These are phyloP conservation scores for Pollachius pollachius DNA, from an alignment of 2,113 vertebrate genomes.

Conservation along the genomic window DNA sequence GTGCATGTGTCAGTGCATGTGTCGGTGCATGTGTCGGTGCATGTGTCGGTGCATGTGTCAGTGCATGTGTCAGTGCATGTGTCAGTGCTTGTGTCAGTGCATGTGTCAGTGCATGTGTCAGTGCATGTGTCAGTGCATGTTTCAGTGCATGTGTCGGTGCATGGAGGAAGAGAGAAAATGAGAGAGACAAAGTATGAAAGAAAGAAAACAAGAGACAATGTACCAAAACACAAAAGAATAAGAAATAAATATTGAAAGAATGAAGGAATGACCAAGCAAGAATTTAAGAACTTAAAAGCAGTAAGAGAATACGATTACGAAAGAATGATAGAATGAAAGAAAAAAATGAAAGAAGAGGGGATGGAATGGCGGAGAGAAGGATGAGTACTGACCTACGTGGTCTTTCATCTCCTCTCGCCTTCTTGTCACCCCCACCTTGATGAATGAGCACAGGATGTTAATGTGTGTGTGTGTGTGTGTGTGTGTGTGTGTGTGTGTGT, in stretches of 20 bases:
- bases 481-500: background rate
- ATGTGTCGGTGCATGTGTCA: too few species aligned
- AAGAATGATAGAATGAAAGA: background rate
- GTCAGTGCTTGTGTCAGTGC: slow-evolving; percentile 7
- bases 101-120: background rate
- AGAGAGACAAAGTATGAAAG: too few species aligned
- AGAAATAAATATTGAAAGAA: too few species aligned
- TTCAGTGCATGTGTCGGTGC: too few species aligned
- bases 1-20: too few species aligned
- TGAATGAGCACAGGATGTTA: slow-evolving; percentile 18
- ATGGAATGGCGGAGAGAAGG: slow-evolving; percentile 9
- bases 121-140: slow-evolving; percentile 4
- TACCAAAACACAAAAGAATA: too few species aligned
- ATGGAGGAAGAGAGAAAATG: too few species aligned
- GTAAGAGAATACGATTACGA: too few species aligned
- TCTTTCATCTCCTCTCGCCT: slow-evolving; percentile 19
- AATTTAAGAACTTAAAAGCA: too few species aligned
- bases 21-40: too few species aligned
- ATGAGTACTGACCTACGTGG: slow-evolving; percentile 30
- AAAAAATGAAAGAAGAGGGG: slow-evolving; percentile 13
- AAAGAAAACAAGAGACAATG: too few species aligned
- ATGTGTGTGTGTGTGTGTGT: slow-evolving; percentile 4
- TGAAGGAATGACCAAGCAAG: too few species aligned
- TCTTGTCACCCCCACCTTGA: slow-evolving; percentile 17
- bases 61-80: background rate